Conservation (phyloP, 2,888 invertebrate genomes). For the Biston stratarius region DNA sequence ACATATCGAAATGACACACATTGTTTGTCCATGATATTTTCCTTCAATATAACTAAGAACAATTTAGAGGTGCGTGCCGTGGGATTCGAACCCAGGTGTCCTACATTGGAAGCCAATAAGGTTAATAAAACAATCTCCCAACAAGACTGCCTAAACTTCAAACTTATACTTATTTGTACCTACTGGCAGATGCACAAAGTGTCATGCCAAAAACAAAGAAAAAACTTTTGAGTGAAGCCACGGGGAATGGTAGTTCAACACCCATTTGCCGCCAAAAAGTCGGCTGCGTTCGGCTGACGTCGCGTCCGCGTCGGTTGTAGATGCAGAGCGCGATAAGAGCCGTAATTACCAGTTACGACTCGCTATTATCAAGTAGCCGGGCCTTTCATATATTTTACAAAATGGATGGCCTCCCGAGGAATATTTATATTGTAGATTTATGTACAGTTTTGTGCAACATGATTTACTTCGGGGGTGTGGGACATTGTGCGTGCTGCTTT, state of each 20-base stretch:
- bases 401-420: constrained; percentile 77
- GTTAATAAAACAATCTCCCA: too few relatives aligned
- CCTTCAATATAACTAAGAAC: too few relatives aligned
- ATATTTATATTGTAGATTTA: constrained; percentile 85
- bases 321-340: constrained; percentile 75
- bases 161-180: too few relatives aligned
- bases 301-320: constrained; percentile 75
- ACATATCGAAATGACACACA: too few relatives aligned
- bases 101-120: too few relatives aligned
- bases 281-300: constrained; percentile 51
- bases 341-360: constrained; percentile 81
- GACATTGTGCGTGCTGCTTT: constrained; percentile 27
- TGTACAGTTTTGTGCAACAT: constrained; percentile 66
- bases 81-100: too few relatives aligned
- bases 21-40: too few relatives aligned
- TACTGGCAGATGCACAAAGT: too few relatives aligned
- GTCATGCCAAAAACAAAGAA: too few relatives aligned
- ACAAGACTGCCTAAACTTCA: too few relatives aligned
- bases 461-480: constrained; percentile 62
- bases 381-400: constrained; percentile 84
- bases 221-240: neutral
- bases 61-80: too few relatives aligned
- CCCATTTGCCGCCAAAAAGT: constrained; percentile 65
- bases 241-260: neutral
- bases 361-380: constrained; percentile 84